Evolutionary conservation across 2,797 vertebrate species (phyloP), one percentile per base, ranked within the genome.

Genomic region (Sylvilagus floridanus): DNA sequence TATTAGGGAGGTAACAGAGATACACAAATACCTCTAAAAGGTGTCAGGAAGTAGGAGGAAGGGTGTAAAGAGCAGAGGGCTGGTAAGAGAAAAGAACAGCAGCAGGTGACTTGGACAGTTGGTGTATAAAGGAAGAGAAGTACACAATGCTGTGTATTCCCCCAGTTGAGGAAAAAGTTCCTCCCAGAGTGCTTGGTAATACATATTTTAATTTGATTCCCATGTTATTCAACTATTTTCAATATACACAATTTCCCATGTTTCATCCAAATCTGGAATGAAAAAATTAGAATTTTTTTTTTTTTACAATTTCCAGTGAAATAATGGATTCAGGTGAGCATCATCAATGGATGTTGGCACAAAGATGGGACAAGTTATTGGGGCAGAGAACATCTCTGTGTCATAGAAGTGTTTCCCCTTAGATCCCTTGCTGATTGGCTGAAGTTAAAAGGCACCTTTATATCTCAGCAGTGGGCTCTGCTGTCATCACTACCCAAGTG

Each of bases 1-100:
- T 88, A 42, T 52, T 66, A 95, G 71, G 62, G 88, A 91, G 57
- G 73, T 88, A 86, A 50, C 24, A 37, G n/a, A 87, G 76, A 28
- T 57, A 54, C 11, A 82, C 32, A 81, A 54, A 68, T 28, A 17
- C 21, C 30, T 82, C 68, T 65, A 42, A 91, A 76, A 81, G 8
- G 7, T 50, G 54, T 30, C 54, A 85, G 71, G 77, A 84, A 77
- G 5, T 7, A 47, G 19, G 22, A 7, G 16, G 19, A 35, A 21
- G 12, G n/a, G 22, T 21, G 60, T 66, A 26, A 62, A 42, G 28
- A 37, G 19, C 21, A 21, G 50, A 14, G 9, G 14, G 32, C n/a
- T 42, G 5, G 16, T 8, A 12, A n/a, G 14, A 26, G 16, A 3
- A 4, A 5, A 35, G 22, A 19, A 4, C 17, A 28, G 24, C 12